Base-by-base conservation (phyloP, 1,140 invertebrate species). In the Pogonomyrmex californicus region DNA sequence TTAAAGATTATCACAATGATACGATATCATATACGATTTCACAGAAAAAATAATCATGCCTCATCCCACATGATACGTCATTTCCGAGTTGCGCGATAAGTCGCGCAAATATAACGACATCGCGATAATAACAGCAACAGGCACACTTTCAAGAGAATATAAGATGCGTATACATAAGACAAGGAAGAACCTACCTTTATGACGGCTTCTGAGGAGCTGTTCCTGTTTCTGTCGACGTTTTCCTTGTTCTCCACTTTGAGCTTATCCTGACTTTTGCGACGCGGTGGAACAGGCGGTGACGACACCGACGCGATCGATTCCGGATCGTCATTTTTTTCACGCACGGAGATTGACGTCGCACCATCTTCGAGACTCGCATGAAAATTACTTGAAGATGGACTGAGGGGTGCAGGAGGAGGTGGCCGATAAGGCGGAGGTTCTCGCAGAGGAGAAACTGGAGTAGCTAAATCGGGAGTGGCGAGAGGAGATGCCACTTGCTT, bases 351-450 rank as follows among this genome's bases (percentile, higher is more conserved):
- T 71, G 56, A 51, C 70, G 66, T 77, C 41, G 66, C 58, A 38
- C 4, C 9, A 68, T 88, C 89, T 58, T 85, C 91, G 66, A 51
- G 66, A 68, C 33, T 51, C 36, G 36, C 5, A 36, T 70, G 62
- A 0, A 47, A 33, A 44, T n/a, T 85, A 38, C 58, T 87, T 33
- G 38, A 51, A 0, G 75, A 14, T 2, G 94, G 93, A 71, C 93
- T 94, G 23, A 94, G 78, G 33, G 95, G 93, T 12, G 97, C 95
- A 30, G 96, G 96, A 10, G 97, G 96, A 12, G 97, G 97, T 6
- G 97, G 96, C 86, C 96, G 96, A 90, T 97, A 97, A 3, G 97
- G 97, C 58, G 97, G 97, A 12, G 96, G 97, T 85, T 96, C 95
- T 89, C 93, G 92, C 51, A 93, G 86, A 77, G 94, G 93, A 89